Evolutionary conservation across 2,888 invertebrate species (phyloP), one percentile per base, ranked within the genome.

Genomic region (Dinocampus coccinellae): DNA sequence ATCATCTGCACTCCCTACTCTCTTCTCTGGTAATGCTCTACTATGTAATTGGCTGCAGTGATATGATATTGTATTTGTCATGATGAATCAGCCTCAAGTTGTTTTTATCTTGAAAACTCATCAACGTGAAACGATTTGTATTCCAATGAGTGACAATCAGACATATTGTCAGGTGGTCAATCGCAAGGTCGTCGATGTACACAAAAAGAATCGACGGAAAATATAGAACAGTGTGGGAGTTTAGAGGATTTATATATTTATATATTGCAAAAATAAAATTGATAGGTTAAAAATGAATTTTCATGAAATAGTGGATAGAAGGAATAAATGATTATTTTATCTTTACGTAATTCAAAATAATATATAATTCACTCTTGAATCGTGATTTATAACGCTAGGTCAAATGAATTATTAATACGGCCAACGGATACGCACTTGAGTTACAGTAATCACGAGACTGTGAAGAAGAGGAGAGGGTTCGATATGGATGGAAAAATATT

Each of bases 91-190:
- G 39, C 57, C 55, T 6, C 10, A 16, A 57, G 42, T 66, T 66
- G 57, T 66, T 66, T 66, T 57, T 66, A 66, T 39, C 34, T n/a
- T 22, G 65, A 53, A 13, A 24, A 65, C 65, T 65, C 53, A 65
- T 13, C 65, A 13, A 9, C 26, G 13, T 6, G 16, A 3, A 16
- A 61, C 22, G 22, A 13, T 36, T 36, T n/a, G 13, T 26, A 57
- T 26, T 66, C 36, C 55, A 26, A 66, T n/a, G 47, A 16, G 39
- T 66, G n/a, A 66, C 26, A 55, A 57, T 55, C 33, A 29, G 16
- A 53, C 26, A 7, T 22, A 16, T 57, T 34, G 20, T 64, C 66
- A 66, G 66, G 66, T 66, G 66, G 57, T 36, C 66, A 22, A 24
- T 57, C n/a, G n/a, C 53, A 66, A 66, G 66, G 66, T 57, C 63